A percentile compares a stretch with the other conserved stretches of the same genome.
Evolutionary conservation across 53 echinoderm and acorn worm species (phyloP).

Genomic region (Apostichopus leukothele): DNA sequence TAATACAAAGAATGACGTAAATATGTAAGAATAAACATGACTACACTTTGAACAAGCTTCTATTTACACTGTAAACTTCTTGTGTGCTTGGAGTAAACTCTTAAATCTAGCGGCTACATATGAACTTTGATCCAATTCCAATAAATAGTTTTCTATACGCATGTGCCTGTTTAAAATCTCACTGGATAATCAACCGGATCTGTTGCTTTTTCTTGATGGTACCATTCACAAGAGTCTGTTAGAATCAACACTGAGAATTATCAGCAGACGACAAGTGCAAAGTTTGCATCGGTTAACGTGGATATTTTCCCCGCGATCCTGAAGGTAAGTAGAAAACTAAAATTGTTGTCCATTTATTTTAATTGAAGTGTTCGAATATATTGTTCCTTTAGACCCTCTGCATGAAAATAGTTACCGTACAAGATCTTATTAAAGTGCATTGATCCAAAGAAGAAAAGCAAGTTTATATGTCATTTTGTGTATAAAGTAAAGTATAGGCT

Average conservation of each 20-base stretch:
- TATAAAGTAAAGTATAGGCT: too few relatives aligned
- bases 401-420: too few relatives aligned
- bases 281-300: not conserved
- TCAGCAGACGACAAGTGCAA: too few relatives aligned
- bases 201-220: not conserved
- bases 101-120: not conserved
- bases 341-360: too few relatives aligned
- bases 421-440: too few relatives aligned
- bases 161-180: too few relatives aligned
- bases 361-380: too few relatives aligned
- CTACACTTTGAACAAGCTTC: not conserved
- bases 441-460: too few relatives aligned
- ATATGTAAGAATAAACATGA: not conserved
- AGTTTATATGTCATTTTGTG: too few relatives aligned
- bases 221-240: not conserved
- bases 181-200: not conserved
- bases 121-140: slow-evolving; percentile 37
- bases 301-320: not conserved
- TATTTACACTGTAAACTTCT: slow-evolving; percentile 20
- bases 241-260: too few relatives aligned
- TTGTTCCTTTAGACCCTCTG: too few relatives aligned
- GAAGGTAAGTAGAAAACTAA: too few relatives aligned
- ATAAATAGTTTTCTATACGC: not conserved
- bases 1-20: not conserved
- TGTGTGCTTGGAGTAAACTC: not conserved